A percentile compares a stretch with the other conserved stretches of the same genome.
Evolutionary conservation across 92 coral and sea anemone genomes (phyloP).

Genomic region (Desmophyllum pertusum): DNA sequence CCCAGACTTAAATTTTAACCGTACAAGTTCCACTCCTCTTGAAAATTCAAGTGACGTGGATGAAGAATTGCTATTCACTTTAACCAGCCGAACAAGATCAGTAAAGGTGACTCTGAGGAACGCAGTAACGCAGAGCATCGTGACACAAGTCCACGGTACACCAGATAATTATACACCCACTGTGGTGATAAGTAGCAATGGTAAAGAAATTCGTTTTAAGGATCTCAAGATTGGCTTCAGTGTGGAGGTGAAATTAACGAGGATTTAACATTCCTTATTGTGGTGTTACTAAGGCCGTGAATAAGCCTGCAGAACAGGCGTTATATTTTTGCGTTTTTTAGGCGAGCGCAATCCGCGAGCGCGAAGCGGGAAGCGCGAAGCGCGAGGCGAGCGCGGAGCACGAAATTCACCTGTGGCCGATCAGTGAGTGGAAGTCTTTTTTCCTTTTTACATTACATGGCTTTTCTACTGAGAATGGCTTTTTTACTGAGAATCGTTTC

Average conservation of each 20-base stretch:
- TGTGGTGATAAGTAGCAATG: not conserved
- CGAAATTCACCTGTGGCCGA: not conserved
- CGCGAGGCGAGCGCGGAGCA: too few relatives aligned
- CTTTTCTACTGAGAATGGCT: too few relatives aligned
- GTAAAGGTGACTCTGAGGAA: conserved; percentile 9
- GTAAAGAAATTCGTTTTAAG: conserved; percentile 2
- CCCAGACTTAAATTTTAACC: conserved; percentile 21
- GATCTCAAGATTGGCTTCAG: conserved; percentile 44
- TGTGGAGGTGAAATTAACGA: conserved; percentile 34
- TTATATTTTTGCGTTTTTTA: too few relatives aligned
- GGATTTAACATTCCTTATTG: too few relatives aligned
- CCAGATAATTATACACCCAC: conserved; percentile 23
- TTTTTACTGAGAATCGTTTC: too few relatives aligned
- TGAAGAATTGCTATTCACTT: conserved; percentile 36
- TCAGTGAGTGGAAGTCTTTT: too few relatives aligned
- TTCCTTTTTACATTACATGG: too few relatives aligned
- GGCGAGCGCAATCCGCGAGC: too few relatives aligned
- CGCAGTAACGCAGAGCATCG: conserved; percentile 3
- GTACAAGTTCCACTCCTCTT: not conserved
- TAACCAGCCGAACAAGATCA: not conserved
- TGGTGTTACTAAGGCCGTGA: too few relatives aligned
- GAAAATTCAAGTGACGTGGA: conserved; percentile 21
- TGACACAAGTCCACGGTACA: conserved; percentile 5
- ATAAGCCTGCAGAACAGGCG: too few relatives aligned
- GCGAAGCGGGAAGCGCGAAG: too few relatives aligned